Base-by-base conservation (phyloP, 2,797 vertebrate genomes). In the Carduelis carduelis region DNA sequence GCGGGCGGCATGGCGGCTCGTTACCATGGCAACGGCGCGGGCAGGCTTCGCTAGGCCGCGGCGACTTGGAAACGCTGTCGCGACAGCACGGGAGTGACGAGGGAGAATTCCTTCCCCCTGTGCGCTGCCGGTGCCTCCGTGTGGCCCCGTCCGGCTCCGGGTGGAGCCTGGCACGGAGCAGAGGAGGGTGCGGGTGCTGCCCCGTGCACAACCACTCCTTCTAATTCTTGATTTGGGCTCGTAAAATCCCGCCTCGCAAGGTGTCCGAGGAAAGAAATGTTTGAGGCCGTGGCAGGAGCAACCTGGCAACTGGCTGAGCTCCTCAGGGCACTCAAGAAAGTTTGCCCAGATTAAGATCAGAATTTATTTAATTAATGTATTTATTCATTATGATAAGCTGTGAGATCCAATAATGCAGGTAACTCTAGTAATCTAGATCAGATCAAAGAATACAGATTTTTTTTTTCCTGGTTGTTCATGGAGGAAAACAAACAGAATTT, bases 291-390 rank as follows among this genome's bases (percentile, higher is more conserved):
- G 20, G 47, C 56, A 71, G 83, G 49, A 86, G 13, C 50, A 55
- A 44, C 32, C 19, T 14, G 22, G 59, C 64, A 70, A 61, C 75
- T 79, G 64, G 26, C 61, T 61, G 53, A 68, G 74, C 64, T 52
- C 64, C 64, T 66, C 66, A 24, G 56, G 34, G n/a, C 41, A 9
- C 30, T 57, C 56, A 9, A 44, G 68, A 70, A 69, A 49, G 37
- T 83, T 63, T 57, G 30, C 50, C 46, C 41, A 88, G 89, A 93
- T 95, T 94, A 93, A 60, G 87, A 97, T 96, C 91, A 94, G 84
- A 90, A 94, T 87, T 74, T 85, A 50, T 87, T 83, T 91, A 81
- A 92, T 93, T 89, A 41, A 35, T 90, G 47, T 70, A 59, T 92
- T 90, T 91, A 53, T 94, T 94, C 72, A 18, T 93, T 69, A 39